phyloP scores from a whole-genome alignment of 1,140 invertebrate genomes.

The Nixonia krombeini region DNA sequence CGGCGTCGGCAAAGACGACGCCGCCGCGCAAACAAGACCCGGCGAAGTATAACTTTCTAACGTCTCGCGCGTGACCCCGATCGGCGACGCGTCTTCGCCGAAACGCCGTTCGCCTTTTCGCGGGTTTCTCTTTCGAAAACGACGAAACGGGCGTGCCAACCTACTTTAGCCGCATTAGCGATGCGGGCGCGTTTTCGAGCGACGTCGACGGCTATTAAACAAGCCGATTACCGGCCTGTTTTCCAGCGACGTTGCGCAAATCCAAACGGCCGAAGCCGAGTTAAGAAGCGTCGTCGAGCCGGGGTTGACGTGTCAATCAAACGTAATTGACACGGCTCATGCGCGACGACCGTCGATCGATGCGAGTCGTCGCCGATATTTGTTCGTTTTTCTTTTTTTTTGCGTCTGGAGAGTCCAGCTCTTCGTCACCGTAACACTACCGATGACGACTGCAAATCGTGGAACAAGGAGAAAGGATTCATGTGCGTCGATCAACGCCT shows the following conservation, averaged over 20 bases:
- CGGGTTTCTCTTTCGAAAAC: too few species aligned
- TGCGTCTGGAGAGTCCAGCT: too few species aligned
- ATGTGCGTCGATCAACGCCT: slow-evolving; percentile 44
- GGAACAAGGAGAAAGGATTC: slow-evolving; percentile 42
- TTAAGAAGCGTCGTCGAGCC: not conserved
- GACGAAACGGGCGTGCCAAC: too few species aligned
- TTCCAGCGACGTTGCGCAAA: too few species aligned
- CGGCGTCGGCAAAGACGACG: slow-evolving; percentile 12
- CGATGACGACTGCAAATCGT: slow-evolving; percentile 42
- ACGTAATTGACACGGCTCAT: not conserved
- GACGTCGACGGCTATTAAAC: too few species aligned
- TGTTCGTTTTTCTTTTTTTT: too few species aligned
- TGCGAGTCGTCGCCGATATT: not conserved
- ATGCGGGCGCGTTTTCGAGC: too few species aligned
- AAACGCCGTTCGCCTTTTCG: not conserved
- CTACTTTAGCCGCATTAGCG: too few species aligned
- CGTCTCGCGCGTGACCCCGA: not conserved
- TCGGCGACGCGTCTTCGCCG: too few species aligned
- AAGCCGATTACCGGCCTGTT: too few species aligned
- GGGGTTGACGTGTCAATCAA: slow-evolving; percentile 5
- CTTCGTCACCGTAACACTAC: slow-evolving; percentile 13
- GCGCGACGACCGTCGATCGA: not conserved
- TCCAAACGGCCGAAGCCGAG: too few species aligned
- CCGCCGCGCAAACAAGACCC: slow-evolving; percentile 8
- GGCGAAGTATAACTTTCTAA: not conserved